phyloP scores from a whole-genome alignment of 2,113 vertebrate species.

The Pionites leucogaster region DNA sequence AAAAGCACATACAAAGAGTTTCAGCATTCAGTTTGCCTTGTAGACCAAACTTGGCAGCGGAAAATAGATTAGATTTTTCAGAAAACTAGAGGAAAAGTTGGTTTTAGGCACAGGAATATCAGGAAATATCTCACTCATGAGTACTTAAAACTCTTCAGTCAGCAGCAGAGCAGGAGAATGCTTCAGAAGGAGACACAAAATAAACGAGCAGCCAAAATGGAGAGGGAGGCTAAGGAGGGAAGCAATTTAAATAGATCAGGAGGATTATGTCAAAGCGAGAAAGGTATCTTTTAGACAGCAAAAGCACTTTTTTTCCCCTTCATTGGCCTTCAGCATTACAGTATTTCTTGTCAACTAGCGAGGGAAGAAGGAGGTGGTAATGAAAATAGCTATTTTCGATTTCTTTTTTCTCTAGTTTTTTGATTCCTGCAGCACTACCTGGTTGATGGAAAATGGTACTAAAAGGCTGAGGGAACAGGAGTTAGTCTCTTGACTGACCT shows the following conservation, averaged over 20 bases:
- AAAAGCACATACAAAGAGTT: not conserved
- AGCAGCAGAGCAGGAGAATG: not conserved
- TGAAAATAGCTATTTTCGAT: conserved; percentile 17
- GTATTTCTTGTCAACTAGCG: not conserved
- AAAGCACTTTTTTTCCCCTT: not conserved
- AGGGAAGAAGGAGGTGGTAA: not conserved
- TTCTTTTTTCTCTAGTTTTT: not conserved
- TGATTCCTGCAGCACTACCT: not conserved
- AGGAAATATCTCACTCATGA: not conserved
- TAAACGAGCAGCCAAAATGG: not conserved
- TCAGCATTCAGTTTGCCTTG: not conserved
- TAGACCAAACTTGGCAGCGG: not conserved
- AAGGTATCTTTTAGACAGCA: not conserved
- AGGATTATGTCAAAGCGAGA: not conserved
- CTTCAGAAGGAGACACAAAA: conserved; percentile 8
- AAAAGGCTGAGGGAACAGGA: conserved; percentile 1
- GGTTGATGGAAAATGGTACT: not conserved
- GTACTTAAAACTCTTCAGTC: not conserved
- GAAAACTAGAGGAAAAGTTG: conserved; percentile 5
- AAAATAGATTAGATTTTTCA: not conserved
- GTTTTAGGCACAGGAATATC: not conserved
- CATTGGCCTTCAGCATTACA: conserved; percentile 5
- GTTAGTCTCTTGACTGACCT: conserved; percentile 12
- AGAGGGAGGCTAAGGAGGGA: not conserved
- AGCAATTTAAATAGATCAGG: conserved; percentile 11